phyloP scores from a whole-genome alignment of 2,888 invertebrate species.

The Eutolmus rufibarbis region DNA sequence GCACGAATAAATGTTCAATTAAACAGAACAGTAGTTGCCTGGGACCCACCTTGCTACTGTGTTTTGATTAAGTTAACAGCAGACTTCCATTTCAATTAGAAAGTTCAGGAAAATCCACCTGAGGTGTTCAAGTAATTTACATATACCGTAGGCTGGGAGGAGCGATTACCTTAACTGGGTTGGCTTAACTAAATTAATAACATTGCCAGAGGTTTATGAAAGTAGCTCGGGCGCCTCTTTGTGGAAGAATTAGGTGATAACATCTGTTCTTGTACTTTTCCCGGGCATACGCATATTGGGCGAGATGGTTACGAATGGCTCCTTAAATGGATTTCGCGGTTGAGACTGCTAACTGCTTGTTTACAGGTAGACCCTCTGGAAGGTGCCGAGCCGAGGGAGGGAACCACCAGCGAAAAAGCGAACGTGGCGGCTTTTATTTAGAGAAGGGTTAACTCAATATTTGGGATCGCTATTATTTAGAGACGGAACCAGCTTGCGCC shows the following conservation, averaged over 20 bases:
- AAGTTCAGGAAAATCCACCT: slow-evolving; percentile 46
- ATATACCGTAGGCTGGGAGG: slow-evolving; percentile 41
- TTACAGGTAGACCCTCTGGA: not conserved
- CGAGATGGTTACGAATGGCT: slow-evolving; percentile 22
- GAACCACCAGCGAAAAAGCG: not conserved
- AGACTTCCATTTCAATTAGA: slow-evolving; percentile 48
- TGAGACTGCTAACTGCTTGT: slow-evolving; percentile 12
- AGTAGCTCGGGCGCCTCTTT: slow-evolving; percentile 24
- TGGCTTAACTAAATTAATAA: slow-evolving; percentile 46
- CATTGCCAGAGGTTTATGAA: slow-evolving; percentile 44
- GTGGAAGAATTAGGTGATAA: slow-evolving; percentile 40
- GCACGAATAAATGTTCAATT: slow-evolving; percentile 34
- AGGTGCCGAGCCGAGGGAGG: not conserved
- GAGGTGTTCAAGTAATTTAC: slow-evolving; percentile 47
- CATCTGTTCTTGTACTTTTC: slow-evolving; percentile 31
- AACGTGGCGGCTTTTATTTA: not conserved
- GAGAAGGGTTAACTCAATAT: not conserved
- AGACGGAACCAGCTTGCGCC: not conserved
- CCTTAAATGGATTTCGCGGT: slow-evolving; percentile 34
- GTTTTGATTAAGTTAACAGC: slow-evolving; percentile 47
- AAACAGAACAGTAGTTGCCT: slow-evolving; percentile 14
- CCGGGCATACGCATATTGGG: not conserved
- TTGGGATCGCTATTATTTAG: not conserved
- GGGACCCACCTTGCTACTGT: slow-evolving; percentile 30
- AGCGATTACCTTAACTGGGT: slow-evolving; percentile 42